phyloP scores from a whole-genome alignment of 2,888 invertebrate genomes.

The Lycophotia porphyrea region DNA sequence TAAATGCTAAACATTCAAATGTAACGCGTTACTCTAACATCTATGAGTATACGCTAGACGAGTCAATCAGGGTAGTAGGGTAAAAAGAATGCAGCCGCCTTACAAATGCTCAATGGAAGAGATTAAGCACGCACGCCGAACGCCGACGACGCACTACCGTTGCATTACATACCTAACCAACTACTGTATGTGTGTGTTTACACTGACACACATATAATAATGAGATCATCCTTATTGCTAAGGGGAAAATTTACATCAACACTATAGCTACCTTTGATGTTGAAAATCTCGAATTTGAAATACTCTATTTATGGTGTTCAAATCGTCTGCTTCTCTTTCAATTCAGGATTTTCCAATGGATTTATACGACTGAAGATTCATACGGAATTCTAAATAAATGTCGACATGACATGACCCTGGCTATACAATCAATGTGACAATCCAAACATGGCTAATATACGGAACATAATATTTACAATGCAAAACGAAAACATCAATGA shows the following conservation, averaged over 20 bases:
- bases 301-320: neutral
- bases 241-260: conserved; percentile 63
- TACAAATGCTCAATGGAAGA: conserved; percentile 77
- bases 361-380: neutral
- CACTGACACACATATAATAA: conserved; percentile 78
- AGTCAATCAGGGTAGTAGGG: conserved; percentile 70
- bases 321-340: neutral
- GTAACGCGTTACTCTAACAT: conserved; percentile 31
- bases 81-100: conserved; percentile 71
- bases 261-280: conserved; percentile 47
- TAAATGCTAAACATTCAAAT: conserved; percentile 19
- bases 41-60: conserved; percentile 61
- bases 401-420: conserved; percentile 6
- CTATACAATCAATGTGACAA: conserved; percentile 39
- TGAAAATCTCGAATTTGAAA: conserved; percentile 20
- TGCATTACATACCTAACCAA: conserved; percentile 60
- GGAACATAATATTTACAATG: conserved; percentile 40
- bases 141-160: conserved; percentile 72
- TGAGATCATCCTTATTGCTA: conserved; percentile 75
- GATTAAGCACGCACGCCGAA: conserved; percentile 84
- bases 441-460: conserved; percentile 16
- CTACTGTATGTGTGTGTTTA: conserved; percentile 61
- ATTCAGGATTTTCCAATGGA: neutral
- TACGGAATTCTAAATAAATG: conserved; percentile 2
- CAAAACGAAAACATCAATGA: conserved; percentile 30